Evolutionary conservation across 2,888 invertebrate genomes (phyloP), one percentile per base, ranked within the genome.

Genomic region (Aleiodes alternator): DNA sequence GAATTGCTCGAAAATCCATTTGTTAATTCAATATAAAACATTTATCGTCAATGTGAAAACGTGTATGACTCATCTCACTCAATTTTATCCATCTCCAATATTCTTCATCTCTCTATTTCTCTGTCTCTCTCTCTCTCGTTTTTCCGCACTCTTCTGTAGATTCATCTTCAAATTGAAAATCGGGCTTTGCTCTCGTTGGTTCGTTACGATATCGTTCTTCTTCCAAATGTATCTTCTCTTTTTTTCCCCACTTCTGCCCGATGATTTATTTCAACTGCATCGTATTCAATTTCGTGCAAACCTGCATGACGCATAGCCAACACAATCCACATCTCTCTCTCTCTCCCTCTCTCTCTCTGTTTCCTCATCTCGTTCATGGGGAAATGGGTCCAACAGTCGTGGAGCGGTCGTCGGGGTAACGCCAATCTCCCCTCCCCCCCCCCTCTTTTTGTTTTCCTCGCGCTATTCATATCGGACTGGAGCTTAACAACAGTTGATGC

Each of bases 201-300:
- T 76, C 73, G 76, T 75, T 78, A 76, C 75, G 72, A 55, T 76
- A 78, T 80, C 75, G 66, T 57, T 23, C 55, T 51, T 72, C 56
- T 38, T 53, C 31, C 72, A 14, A 66, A 73, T 68, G 75, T 71
- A 75, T 76, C 76, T 76, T 56, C 72, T 64, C 43, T 66, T 23
- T 23, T 23, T 66, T 66, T 23, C 23, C 72, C 66, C 64, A 43
- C 64, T 64, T 56, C 56, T 71, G 29, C 55, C 38, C 29, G 43
- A 72, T 81, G 79, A 81, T 81, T 81, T 81, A 81, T 80, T 76
- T 69, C 78, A 55, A 66, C 70, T 61, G 78, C 73, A 74, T 80
- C 79, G 79, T 73, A 81, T 80, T 80, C 78, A 81, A 81, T 81
- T 81, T 80, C 74, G 72, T 74, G 68, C 69, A 69, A 76, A 74